Conservation (phyloP, 2,113 vertebrate species). For the Poicephalus gulielmi region DNA sequence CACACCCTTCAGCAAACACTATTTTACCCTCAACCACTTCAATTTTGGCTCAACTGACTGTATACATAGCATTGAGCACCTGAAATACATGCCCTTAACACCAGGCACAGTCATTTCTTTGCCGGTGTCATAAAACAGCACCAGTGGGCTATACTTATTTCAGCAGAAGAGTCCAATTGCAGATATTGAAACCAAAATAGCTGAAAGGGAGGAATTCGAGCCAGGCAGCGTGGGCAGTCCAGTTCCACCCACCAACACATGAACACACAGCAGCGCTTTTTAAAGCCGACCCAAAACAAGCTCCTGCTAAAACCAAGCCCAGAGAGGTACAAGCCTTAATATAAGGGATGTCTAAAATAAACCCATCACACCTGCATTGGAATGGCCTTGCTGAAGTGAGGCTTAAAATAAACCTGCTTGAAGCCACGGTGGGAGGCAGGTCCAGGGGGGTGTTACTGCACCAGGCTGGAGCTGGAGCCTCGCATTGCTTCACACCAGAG, state of each 20-base stretch:
- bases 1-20: background rate
- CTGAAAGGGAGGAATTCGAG: constrained; percentile 45
- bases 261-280: background rate
- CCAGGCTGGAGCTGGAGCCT: background rate
- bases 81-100: constrained; percentile 15
- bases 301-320: constrained; percentile 19
- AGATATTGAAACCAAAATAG: constrained; percentile 47
- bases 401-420: background rate
- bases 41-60: background rate
- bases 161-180: background rate
- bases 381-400: background rate
- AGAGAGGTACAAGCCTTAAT: background rate
- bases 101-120: background rate
- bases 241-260: background rate
- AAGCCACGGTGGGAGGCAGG: background rate
- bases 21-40: background rate
- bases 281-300: constrained; percentile 45
- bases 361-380: constrained; percentile 33
- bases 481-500: background rate
- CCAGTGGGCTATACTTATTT: background rate
- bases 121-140: background rate
- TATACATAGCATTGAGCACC: background rate
- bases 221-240: constrained; percentile 36
- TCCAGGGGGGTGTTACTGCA: background rate
- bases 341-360: background rate